Conservation (phyloP, 2,888 invertebrate genomes). For the Carabus problematicus region DNA sequence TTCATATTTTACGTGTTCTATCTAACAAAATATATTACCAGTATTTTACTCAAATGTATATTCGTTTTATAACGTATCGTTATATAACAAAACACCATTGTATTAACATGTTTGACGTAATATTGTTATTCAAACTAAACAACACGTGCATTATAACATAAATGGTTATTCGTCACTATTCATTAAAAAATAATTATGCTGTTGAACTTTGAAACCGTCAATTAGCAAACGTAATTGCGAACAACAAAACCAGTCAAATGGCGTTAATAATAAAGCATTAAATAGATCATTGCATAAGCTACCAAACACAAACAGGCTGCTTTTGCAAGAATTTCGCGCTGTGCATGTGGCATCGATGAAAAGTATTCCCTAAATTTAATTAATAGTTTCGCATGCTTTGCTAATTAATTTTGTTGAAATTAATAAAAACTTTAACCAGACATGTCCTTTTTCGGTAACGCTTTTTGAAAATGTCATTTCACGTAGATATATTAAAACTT, state of each 20-base stretch:
- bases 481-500: too few relatives aligned
- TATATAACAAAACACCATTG: too few relatives aligned
- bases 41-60: too few relatives aligned
- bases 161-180: neutral
- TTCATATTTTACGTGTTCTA: too few relatives aligned
- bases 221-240: slow-evolving; percentile 3
- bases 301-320: neutral
- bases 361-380: slow-evolving; percentile 20
- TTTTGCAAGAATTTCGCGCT: slow-evolving; percentile 18
- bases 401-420: too few relatives aligned
- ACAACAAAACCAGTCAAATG: neutral
- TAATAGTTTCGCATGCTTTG: slow-evolving; percentile 16
- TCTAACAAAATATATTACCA: too few relatives aligned
- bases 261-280: slow-evolving; percentile 1
- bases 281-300: neutral
- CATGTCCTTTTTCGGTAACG: too few relatives aligned
- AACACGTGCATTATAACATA: neutral
- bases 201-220: neutral
- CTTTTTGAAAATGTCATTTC: too few relatives aligned
- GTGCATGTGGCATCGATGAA: slow-evolving; percentile 14
- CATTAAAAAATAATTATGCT: slow-evolving; percentile 8
- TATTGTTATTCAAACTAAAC: too few relatives aligned
- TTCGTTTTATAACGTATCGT: too few relatives aligned
- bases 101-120: too few relatives aligned
- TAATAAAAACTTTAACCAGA: too few relatives aligned